Conservation (phyloP, 2,797 vertebrate species). For the Thunnus albacares region DNA sequence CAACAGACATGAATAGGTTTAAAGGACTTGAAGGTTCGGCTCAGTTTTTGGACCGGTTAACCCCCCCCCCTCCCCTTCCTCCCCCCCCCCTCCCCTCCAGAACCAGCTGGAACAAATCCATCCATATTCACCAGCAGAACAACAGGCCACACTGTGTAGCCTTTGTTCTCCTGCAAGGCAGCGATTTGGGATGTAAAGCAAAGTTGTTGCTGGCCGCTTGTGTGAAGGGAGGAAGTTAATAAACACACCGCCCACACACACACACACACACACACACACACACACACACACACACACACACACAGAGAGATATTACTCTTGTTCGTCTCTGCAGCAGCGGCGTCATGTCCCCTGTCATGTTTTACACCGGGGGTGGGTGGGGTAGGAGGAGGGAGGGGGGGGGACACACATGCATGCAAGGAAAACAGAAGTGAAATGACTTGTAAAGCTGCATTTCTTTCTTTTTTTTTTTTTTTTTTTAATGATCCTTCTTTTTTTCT, state of each 20-base stretch:
- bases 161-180: conserved; percentile 14
- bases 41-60: too few species aligned
- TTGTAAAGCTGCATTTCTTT: not conserved
- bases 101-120: not conserved
- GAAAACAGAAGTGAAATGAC: conserved; percentile 58
- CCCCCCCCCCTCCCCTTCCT: too few species aligned
- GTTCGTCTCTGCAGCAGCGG: not conserved
- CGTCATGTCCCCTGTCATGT: not conserved
- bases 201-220: not conserved
- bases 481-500: conserved; percentile 28
- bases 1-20: too few species aligned
- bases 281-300: too few species aligned
- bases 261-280: too few species aligned
- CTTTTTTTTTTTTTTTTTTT: too few species aligned
- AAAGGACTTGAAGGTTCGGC: too few species aligned
- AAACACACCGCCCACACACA: conserved; percentile 22
- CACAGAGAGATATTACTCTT: conserved; percentile 7
- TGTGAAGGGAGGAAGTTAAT: conserved; percentile 49
- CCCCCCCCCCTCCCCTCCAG: too few species aligned
- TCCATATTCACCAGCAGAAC: not conserved
- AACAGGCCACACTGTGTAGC: conserved; percentile 9
- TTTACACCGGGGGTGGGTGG: not conserved
- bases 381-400: not conserved
- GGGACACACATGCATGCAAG: not conserved
- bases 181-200: conserved; percentile 6